Percentiles rank a stretch among this genome's conserved stretches.
phyloP scores from a whole-genome alignment of 2,888 invertebrate species.

The Cheilosia urbana region DNA sequence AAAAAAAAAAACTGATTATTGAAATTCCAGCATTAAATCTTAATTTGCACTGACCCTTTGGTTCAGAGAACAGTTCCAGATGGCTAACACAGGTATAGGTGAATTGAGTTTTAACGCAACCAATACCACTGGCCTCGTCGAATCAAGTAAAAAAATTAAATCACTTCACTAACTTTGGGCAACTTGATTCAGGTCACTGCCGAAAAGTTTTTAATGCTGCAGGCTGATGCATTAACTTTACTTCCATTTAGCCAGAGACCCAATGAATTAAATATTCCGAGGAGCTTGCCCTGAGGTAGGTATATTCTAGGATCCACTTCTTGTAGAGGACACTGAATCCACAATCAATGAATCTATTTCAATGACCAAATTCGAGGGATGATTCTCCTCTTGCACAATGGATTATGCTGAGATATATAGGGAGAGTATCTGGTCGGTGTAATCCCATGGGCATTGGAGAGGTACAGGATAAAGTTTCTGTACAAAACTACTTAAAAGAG shows the following conservation, averaged over 20 bases:
- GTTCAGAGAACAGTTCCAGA: too few species aligned
- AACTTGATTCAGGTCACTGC: slow-evolving; percentile 40
- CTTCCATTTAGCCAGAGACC: slow-evolving; percentile 32
- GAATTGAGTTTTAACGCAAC: too few species aligned
- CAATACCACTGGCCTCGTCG: too few species aligned
- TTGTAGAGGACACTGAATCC: slow-evolving; percentile 7
- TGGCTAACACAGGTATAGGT: too few species aligned
- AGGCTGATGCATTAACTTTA: slow-evolving; percentile 38
- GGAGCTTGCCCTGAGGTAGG: background rate
- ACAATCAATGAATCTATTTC: slow-evolving; percentile 59
- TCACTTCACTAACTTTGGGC: slow-evolving; percentile 28
- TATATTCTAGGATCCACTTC: background rate
- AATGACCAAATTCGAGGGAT: slow-evolving; percentile 30
- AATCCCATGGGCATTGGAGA: slow-evolving; percentile 17
- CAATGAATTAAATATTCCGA: slow-evolving; percentile 45
- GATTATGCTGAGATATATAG: background rate
- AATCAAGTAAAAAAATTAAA: slow-evolving; percentile 8
- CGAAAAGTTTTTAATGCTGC: slow-evolving; percentile 23
- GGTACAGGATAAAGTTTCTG: slow-evolving; percentile 34
- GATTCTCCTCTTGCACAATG: slow-evolving; percentile 1
- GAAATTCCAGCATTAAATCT: too few species aligned
- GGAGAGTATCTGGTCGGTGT: background rate
- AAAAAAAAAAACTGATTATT: too few species aligned
- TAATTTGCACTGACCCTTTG: too few species aligned
- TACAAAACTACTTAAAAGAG: slow-evolving; percentile 61